A percentile compares a stretch with the other conserved stretches of the same genome.
phyloP scores from a whole-genome alignment of 2,113 vertebrate genomes.

The Sakesphorus luctuosus region DNA sequence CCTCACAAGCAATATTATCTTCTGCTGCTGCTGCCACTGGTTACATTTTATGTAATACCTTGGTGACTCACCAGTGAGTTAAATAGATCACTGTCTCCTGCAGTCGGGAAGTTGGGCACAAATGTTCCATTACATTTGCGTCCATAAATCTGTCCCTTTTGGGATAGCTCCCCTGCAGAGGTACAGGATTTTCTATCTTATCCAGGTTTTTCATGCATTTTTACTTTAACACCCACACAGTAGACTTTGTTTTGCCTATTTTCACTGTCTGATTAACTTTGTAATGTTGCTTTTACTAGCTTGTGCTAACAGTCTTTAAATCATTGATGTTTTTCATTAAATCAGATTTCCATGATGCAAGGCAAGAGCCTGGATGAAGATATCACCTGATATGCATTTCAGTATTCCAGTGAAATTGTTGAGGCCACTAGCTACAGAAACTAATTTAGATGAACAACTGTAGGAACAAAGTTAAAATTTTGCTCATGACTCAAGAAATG shows the following conservation, averaged over 20 bases:
- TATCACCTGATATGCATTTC: not conserved
- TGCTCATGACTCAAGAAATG: not conserved
- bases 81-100: not conserved
- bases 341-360: not conserved
- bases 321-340: not conserved
- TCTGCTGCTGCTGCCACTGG: not conserved
- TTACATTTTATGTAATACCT: not conserved
- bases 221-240: not conserved
- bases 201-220: not conserved
- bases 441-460: not conserved
- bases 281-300: not conserved
- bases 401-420: not conserved
- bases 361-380: not conserved
- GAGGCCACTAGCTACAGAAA: not conserved
- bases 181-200: not conserved
- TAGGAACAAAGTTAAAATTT: not conserved
- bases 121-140: not conserved
- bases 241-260: not conserved
- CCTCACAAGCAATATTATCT: not conserved
- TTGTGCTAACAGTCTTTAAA: not conserved
- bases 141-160: not conserved
- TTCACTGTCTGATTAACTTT: not conserved
- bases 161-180: not conserved
- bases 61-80: not conserved
- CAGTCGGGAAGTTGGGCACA: not conserved